Evolutionary conservation across 2,797 vertebrate species (phyloP).

Genomic region (Fratercula arctica): DNA sequence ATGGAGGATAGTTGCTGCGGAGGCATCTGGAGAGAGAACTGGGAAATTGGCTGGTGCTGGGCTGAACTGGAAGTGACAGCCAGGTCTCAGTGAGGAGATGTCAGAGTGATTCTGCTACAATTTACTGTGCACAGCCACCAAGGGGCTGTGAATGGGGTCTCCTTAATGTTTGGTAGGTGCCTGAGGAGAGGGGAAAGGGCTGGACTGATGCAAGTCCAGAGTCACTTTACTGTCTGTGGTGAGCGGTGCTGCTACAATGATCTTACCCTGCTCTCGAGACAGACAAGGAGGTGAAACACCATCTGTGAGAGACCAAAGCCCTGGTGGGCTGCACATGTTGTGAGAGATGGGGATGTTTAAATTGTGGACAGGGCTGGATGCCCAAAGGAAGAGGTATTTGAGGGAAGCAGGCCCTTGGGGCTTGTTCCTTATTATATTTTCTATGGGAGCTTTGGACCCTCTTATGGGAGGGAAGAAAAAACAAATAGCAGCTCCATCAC

Average conservation of each 20-base stretch:
- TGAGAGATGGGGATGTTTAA: not conserved
- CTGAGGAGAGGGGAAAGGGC: not conserved
- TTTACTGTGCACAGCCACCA: not conserved
- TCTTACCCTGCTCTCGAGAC: not conserved
- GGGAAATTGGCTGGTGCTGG: not conserved
- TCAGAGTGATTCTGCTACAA: not conserved
- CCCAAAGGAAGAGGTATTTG: not conserved
- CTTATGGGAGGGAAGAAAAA: not conserved
- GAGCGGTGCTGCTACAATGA: not conserved
- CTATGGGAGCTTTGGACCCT: not conserved
- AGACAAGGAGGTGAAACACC: not conserved
- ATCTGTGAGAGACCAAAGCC: not conserved
- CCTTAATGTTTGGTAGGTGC: not conserved
- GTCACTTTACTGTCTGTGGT: rapidly evolving
- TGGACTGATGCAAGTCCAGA: not conserved
- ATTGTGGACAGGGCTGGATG: not conserved
- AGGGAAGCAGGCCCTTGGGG: not conserved
- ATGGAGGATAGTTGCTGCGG: not conserved
- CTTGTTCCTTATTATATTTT: not conserved
- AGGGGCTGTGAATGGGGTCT: not conserved
- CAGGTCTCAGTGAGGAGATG: not conserved
- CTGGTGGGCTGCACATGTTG: not conserved
- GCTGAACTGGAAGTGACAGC: not conserved
- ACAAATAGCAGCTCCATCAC: not conserved
- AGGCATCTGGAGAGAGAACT: not conserved